Percentiles rank a stretch among this genome's conserved stretches.
These are phyloP conservation scores for Cyrtonyx montezumae DNA, from an alignment of 2,113 vertebrate species.

Conservation along the genomic window DNA sequence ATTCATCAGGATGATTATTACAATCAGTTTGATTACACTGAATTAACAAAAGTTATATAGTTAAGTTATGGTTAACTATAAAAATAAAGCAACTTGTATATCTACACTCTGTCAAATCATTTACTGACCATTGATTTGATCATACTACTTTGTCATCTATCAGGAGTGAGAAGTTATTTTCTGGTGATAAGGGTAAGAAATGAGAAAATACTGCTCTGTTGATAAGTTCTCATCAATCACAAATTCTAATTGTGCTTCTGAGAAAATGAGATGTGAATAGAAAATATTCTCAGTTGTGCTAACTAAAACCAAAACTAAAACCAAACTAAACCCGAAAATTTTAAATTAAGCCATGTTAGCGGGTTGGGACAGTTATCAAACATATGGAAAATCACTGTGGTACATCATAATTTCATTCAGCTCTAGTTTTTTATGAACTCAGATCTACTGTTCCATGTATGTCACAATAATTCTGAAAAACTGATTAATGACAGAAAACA, in stretches of 20 bases:
- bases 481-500: background rate
- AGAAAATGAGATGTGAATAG: background rate
- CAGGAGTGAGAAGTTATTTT: background rate
- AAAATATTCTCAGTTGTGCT: background rate
- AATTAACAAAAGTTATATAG: background rate
- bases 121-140: background rate
- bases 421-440: background rate
- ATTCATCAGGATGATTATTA: background rate
- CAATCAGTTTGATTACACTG: background rate
- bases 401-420: background rate
- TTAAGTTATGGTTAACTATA: constrained; percentile 37
- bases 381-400: background rate
- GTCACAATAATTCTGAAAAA: background rate
- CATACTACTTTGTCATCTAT: background rate
- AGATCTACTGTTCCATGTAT: background rate
- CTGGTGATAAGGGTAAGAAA: background rate
- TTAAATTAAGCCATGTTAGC: background rate
- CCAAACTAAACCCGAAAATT: background rate
- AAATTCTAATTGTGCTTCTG: background rate
- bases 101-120: background rate
- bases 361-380: background rate
- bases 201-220: background rate
- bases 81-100: background rate
- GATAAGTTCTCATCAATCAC: background rate
- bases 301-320: background rate